Evolutionary conservation across 2,113 vertebrate species (phyloP), one percentile per base, ranked within the genome.

Genomic region (Sylvilagus bachmani): DNA sequence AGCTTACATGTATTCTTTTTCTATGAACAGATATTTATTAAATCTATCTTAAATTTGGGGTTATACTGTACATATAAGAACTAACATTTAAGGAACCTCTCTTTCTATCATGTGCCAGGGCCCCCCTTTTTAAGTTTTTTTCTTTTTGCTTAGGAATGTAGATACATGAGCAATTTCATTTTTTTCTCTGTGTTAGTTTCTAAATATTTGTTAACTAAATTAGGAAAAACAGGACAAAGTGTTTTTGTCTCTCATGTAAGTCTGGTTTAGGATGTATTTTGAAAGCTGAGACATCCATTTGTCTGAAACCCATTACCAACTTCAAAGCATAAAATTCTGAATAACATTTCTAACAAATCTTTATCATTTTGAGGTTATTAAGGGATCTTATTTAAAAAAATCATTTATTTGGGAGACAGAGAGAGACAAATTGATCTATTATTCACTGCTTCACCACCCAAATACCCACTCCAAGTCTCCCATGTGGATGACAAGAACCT

Each of bases 131-230:
- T 89, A 4, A 21, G 55, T 19, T 33, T 29, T 36, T 86, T 19
- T 33, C 24, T 36, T 86, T 89, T 82, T 91, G 55, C 55, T 83
- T 84, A 58, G 16, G 24, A 53, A 83, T 61, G 14, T 31, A 93
- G 7, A 55, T 12, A 62, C 29, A 83, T 25, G 17, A 69, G 17
- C 36, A 82, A 91, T 89, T 94, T 95, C 10, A 73, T 79, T 95
- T 67, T 55, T 64, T 14, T 14, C 49, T 66, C 25, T 36, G 21
- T 73, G 13, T 6, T 81, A 1, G 53, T 44, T 44, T 44, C 44
- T 44, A 44, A 90, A 64, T 75, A 70, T 86, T 90, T 67, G 89
- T 61, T 70, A 95, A 80, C 33, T 80, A 96, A 93, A 94, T 70
- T 38, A 92, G 64, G 22, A 88, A 84, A 83, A 94, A 77, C 27